These are phyloP conservation scores for Centropus bengalensis DNA, from an alignment of 2,113 vertebrate species.

Conservation along the genomic window DNA sequence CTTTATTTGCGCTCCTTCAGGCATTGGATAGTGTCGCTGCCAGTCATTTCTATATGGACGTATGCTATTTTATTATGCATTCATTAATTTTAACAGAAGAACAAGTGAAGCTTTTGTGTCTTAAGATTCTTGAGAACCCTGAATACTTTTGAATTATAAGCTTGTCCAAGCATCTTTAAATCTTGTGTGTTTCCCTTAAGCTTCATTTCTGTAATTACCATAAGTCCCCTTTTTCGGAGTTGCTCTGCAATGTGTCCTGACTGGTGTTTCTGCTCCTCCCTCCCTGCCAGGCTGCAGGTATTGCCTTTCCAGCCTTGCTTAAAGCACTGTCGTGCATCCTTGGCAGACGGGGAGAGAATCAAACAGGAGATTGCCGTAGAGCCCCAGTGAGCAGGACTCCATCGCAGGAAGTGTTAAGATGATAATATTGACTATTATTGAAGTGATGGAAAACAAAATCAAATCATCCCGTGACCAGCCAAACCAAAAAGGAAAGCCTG, in stretches of 20 bases:
- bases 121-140: background rate
- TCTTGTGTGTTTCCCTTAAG: fast-evolving
- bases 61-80: background rate
- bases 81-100: background rate
- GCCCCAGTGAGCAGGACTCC: background rate
- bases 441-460: background rate
- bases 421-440: background rate
- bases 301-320: background rate
- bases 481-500: background rate
- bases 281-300: background rate
- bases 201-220: background rate
- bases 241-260: background rate
- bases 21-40: background rate
- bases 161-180: background rate
- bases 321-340: background rate
- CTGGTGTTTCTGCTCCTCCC: background rate
- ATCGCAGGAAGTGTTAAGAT: background rate
- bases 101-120: background rate
- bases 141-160: background rate
- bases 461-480: background rate
- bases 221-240: background rate
- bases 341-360: background rate
- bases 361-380: background rate
- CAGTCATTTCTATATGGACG: background rate
- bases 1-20: too few species aligned